Conservation (phyloP, 1,140 invertebrate species). For the Eupeodes corollae region DNA sequence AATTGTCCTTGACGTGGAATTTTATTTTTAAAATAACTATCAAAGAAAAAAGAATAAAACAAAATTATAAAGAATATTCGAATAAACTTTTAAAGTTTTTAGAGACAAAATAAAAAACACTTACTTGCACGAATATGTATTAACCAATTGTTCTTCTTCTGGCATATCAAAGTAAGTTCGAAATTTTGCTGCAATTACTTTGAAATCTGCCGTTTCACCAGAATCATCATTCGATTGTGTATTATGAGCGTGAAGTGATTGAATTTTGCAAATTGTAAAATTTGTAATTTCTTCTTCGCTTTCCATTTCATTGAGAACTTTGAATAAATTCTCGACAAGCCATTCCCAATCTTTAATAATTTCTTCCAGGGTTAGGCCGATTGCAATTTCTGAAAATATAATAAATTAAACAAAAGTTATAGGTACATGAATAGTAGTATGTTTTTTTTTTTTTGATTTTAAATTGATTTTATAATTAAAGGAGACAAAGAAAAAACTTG, state of each 20-base stretch:
- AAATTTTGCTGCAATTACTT: slow-evolving; percentile 54
- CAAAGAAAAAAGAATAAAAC: slow-evolving; percentile 16
- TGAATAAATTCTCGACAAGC: slow-evolving; percentile 77
- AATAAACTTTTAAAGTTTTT: slow-evolving; percentile 22
- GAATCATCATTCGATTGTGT: slow-evolving; percentile 20
- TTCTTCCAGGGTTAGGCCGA: slow-evolving; percentile 72
- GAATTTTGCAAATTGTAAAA: slow-evolving; percentile 93
- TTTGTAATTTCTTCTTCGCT: slow-evolving; percentile 88
- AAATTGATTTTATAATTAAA: background rate
- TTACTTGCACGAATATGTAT: slow-evolving; percentile 87
- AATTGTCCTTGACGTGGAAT: slow-evolving; percentile 90
- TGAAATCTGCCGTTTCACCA: slow-evolving; percentile 30
- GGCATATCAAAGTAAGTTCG: slow-evolving; percentile 81
- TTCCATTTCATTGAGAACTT: slow-evolving; percentile 82
- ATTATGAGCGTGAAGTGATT: slow-evolving; percentile 45
- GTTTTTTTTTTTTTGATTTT: background rate
- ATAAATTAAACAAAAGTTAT: too few relatives aligned
- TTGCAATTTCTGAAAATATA: slow-evolving; percentile 62
- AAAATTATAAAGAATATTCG: background rate
- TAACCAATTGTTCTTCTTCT: slow-evolving; percentile 89
- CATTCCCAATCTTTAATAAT: slow-evolving; percentile 90
- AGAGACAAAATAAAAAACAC: slow-evolving; percentile 29
- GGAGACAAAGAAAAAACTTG: background rate
- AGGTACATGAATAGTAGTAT: too few relatives aligned
- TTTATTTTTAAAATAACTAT: slow-evolving; percentile 84